phyloP scores from a whole-genome alignment of 92 coral and sea anemone species.

The Porites rus region DNA sequence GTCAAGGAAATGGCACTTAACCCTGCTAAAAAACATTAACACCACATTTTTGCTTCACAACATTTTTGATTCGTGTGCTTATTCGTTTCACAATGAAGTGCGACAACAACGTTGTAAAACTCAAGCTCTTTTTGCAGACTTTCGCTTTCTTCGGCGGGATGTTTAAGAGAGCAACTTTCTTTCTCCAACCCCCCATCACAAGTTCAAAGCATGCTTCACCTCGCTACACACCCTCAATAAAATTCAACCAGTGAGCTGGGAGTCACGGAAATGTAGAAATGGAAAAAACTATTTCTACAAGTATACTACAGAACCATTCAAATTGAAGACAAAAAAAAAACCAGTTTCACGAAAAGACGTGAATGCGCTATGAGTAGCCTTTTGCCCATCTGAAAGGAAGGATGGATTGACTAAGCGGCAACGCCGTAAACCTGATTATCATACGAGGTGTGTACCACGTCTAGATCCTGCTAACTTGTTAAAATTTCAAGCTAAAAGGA shows the following conservation, averaged over 20 bases:
- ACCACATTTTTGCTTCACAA: neutral
- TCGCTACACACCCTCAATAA: neutral
- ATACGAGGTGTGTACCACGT: constrained; percentile 4
- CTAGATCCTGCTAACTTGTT: neutral
- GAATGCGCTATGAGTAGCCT: neutral
- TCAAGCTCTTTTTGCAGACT: neutral
- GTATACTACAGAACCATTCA: neutral
- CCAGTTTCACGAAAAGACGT: neutral
- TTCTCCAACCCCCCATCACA: neutral
- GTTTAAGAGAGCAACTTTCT: neutral
- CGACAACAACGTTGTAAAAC: neutral
- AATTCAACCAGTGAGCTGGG: neutral
- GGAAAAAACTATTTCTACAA: neutral
- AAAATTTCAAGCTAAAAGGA: neutral
- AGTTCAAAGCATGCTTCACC: constrained; percentile 14
- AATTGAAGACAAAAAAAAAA: neutral
- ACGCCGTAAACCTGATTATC: constrained; percentile 14
- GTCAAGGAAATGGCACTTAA: neutral
- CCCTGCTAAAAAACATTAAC: neutral
- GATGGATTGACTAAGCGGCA: neutral
- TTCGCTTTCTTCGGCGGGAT: constrained; percentile 2
- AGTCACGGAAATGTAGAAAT: neutral
- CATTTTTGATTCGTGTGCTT: neutral
- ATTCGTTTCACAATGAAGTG: neutral
- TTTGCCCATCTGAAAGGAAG: neutral